Base-by-base conservation (phyloP, 2,113 vertebrate species). In the Alligator mississippiensis region DNA sequence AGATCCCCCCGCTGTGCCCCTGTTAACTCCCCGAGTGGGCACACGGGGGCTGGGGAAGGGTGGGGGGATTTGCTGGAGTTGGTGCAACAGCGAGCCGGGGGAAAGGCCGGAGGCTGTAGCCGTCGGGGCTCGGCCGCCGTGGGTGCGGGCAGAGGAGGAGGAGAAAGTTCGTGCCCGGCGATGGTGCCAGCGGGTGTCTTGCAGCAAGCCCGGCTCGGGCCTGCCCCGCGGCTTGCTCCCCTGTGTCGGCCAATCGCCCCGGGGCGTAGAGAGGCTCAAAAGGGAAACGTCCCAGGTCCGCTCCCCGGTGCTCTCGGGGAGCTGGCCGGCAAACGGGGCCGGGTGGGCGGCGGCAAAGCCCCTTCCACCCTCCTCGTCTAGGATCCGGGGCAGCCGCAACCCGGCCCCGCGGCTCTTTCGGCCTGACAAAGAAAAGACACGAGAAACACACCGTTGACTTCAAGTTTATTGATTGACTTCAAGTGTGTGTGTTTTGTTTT, bases 391-490 rank as follows among this genome's bases (percentile, higher is more conserved):
- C 47, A 9, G 47, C 80, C 63, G n/a, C 68, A 87, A 59, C 2
- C 24, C 18, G 38, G 61, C 10, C 18, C 12, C 14, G 3, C 18
- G 38, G 61, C 10, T 12, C 12, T 8, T 4, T 80, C 61, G 17
- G 61, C 16, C 6, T 30, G 15, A 30, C 54, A 70, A 80, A 16
- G 34, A 59, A 80, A 66, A 47, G 47, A 47, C 62, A 78, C 66
- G 30, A 34, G 61, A 30, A 74, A 86, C 24, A 30, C 76, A 74
- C 76, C 13, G 17, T 85, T 78, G 85, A 79, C 89, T 96, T 86
- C 70, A 79, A 92, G 89, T 96, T 97, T 96, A 96, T 96, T 96
- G 84, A 96, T 96, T 94, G 76, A 88, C 92, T 96, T 93, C 90
- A 97, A 96, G 96, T 95, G 93, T 47, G 47, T 47, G 47, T 47